These are phyloP conservation scores for Drosophila nigromelanica DNA, from an alignment of 1,140 invertebrate species.

Conservation along the genomic window DNA sequence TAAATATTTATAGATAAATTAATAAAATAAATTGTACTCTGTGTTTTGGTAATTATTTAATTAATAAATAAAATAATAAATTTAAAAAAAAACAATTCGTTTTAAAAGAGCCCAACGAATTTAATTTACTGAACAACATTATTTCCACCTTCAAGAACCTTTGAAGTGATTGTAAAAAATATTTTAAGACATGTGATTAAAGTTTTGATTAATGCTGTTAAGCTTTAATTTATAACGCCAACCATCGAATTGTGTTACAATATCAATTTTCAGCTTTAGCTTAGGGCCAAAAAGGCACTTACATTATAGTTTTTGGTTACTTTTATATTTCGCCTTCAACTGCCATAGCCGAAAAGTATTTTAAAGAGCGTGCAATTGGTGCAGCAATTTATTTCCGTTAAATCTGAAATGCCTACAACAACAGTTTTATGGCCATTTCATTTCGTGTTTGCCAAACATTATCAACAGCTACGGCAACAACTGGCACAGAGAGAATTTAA, in stretches of 20 bases:
- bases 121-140: too few relatives aligned
- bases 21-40: too few relatives aligned
- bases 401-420: slow-evolving; percentile 53
- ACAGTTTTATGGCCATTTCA: slow-evolving; percentile 68
- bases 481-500: slow-evolving; percentile 61
- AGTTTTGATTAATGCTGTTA: slow-evolving; percentile 15
- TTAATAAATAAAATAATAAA: too few relatives aligned
- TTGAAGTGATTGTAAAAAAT: too few relatives aligned
- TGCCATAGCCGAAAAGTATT: slow-evolving; percentile 23
- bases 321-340: slow-evolving; percentile 52
- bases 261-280: slow-evolving; percentile 30
- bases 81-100: too few relatives aligned
- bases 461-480: slow-evolving; percentile 39
- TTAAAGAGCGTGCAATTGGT: slow-evolving; percentile 56
- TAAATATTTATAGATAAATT: too few relatives aligned
- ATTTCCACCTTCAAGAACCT: too few relatives aligned
- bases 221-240: slow-evolving; percentile 10
- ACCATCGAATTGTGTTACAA: slow-evolving; percentile 27
- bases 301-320: slow-evolving; percentile 42
- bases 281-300: neutral
- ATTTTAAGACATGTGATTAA: neutral
- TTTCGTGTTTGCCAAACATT: slow-evolving; percentile 78
- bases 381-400: slow-evolving; percentile 72
- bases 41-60: too few relatives aligned
- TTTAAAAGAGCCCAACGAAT: too few relatives aligned